A percentile compares a stretch with the other conserved stretches of the same genome.
Evolutionary conservation across 2,797 vertebrate genomes (phyloP).

Genomic region (Ctenopoma kingsleyae): DNA sequence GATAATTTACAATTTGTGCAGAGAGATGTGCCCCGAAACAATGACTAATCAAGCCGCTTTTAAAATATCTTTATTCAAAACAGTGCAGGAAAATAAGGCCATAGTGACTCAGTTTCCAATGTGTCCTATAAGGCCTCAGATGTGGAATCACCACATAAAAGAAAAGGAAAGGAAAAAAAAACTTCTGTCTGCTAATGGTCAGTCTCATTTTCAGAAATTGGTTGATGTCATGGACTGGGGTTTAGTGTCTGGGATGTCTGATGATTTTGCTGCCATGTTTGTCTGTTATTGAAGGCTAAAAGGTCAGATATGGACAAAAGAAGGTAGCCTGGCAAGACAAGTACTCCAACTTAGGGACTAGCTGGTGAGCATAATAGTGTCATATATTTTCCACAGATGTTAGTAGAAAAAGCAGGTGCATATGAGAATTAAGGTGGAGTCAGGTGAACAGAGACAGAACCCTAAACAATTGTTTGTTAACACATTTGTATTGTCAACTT

Average conservation of each 20-base stretch:
- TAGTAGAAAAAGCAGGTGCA: background rate
- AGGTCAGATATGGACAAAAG: background rate
- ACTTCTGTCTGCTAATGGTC: background rate
- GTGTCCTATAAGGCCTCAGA: constrained; percentile 15
- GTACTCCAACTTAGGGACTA: background rate
- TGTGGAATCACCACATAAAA: constrained; percentile 36
- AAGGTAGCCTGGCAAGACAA: background rate
- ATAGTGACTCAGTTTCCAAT: constrained; percentile 21
- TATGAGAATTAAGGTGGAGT: constrained; percentile 1
- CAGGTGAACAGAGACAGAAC: constrained; percentile 14
- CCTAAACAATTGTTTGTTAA: background rate
- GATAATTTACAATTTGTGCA: constrained; percentile 7
- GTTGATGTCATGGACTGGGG: constrained; percentile 32
- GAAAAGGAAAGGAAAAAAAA: background rate
- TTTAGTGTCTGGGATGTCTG: constrained; percentile 16
- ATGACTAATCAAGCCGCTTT: constrained; percentile 6
- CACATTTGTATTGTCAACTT: background rate
- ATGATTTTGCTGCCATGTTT: background rate
- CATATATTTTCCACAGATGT: background rate
- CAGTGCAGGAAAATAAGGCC: constrained; percentile 13
- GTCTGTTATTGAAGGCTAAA: background rate
- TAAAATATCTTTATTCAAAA: constrained; percentile 14
- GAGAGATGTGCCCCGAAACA: background rate
- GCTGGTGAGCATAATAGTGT: background rate
- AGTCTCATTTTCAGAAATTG: constrained; percentile 11